These are phyloP conservation scores for Mareca penelope DNA, from an alignment of 2,797 vertebrate genomes.

Conservation along the genomic window DNA sequence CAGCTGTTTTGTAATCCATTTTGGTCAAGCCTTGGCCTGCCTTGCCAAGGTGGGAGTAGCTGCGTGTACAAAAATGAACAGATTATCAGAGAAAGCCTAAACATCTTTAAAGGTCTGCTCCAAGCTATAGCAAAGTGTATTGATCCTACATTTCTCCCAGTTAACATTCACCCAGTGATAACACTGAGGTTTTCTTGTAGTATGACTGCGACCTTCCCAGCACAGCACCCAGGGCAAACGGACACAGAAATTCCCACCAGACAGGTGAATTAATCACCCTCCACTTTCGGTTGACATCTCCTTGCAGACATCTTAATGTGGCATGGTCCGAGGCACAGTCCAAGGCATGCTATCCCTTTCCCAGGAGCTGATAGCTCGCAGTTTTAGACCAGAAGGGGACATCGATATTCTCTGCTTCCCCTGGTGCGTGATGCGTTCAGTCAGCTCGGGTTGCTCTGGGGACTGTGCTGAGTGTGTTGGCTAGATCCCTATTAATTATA, in stretches of 20 bases:
- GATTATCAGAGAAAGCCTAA: background rate
- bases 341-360: background rate
- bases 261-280: background rate
- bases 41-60: background rate
- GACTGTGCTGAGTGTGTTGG: background rate
- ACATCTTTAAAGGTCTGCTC: background rate
- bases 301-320: background rate
- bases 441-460: background rate
- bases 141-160: background rate
- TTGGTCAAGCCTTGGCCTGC: background rate
- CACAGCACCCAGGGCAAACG: background rate
- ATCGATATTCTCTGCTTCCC: background rate
- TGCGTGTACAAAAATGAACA: background rate
- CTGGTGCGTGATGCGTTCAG: background rate
- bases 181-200: background rate
- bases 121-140: background rate
- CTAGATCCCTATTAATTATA: slow-evolving; percentile 27
- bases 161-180: background rate
- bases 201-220: fast-evolving
- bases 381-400: background rate
- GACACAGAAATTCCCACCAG: fast-evolving
- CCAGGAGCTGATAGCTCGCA: background rate
- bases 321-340: background rate
- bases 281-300: background rate
- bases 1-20: background rate